These are phyloP conservation scores for Oikopleura dioica DNA, from an alignment of 23 tunicate genomes.

Conservation along the genomic window DNA sequence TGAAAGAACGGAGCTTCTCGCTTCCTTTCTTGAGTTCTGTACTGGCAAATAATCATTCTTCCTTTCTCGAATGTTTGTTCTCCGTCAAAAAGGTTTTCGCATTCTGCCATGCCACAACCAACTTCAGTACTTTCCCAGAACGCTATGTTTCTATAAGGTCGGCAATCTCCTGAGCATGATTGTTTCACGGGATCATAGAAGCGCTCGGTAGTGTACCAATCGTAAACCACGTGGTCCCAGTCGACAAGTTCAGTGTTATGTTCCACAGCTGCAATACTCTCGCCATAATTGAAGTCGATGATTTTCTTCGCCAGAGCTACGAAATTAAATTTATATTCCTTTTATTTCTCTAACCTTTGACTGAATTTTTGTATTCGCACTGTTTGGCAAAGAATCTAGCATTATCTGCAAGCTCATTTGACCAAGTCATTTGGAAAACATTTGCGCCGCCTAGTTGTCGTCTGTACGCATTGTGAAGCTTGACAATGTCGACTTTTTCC, in stretches of 20 bases:
- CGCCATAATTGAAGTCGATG: constrained; percentile 12
- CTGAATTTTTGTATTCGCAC: constrained; percentile 2
- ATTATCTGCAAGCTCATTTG: not conserved
- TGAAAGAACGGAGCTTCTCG: not conserved
- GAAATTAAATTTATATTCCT: no score
- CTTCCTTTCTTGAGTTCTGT: not conserved
- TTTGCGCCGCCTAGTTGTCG: not conserved
- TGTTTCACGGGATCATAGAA: constrained; percentile 5
- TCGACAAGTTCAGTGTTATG: not conserved
- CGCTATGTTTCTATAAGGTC: not conserved
- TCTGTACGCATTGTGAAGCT: not conserved
- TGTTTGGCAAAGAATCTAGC: constrained; percentile 8
- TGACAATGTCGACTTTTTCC: not conserved
- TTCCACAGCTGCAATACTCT: not conserved
- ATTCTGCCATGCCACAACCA: not conserved
- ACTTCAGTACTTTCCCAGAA: not conserved
- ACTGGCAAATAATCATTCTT: not conserved
- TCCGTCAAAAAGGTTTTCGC: not conserved
- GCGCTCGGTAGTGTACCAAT: not conserved
- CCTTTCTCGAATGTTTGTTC: not conserved
- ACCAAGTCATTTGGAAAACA: not conserved
- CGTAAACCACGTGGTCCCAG: constrained; percentile 11
- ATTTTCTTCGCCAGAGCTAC: constrained; percentile 5
- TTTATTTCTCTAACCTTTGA: no score
- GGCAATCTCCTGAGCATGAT: not conserved